Base-by-base conservation (phyloP, 2,797 vertebrate genomes). In the Bufotes viridis region DNA sequence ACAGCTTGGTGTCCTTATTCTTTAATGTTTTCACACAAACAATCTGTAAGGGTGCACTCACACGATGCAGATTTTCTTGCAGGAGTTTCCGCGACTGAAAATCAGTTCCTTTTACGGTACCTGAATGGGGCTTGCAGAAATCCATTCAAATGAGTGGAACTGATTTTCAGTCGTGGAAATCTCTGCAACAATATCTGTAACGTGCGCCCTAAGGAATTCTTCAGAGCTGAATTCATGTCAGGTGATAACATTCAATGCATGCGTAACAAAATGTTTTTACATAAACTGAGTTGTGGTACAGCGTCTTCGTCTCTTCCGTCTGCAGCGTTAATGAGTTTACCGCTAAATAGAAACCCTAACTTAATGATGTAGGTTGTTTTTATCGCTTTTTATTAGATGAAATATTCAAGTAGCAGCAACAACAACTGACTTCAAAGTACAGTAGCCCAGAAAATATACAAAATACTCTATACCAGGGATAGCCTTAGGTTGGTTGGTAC, bases 331-430 rank as follows among this genome's bases (percentile, higher is more conserved):
- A 78, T n/a, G 53, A 14, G 76, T 58, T 78, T 14, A 58, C 58
- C 13, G 18, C 58, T 29, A 42, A 81, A 81, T 63, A 63, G 61
- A 81, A 81, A 81, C 26, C 18, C 7, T 29, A 81, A 29, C 3
- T 26, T 81, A 81, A 81, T 61, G 29, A 81, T 61, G 26, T 20
- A 18, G 42, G 29, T 42, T 81, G 34, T 81, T 42, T 78, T 81
- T 63, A 42, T 42, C 49, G 58, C 18, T 81, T 63, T 58, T 42
- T 81, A 49, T 81, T 42, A 61, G 63, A 81, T 26, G 78, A 8
- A 63, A 63, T 58, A 14, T 58, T 14, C 14, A 18, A 58, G 57
- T 58, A 15, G 57, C 57, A 17, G 57, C 57, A 58, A 55, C 53
- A 55, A 12, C 53, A 55, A 55, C 10, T 55, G 13, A 14, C 42